These are phyloP conservation scores for Reinhardtius hippoglossoides DNA, from an alignment of 2,113 vertebrate species.

Conservation along the genomic window DNA sequence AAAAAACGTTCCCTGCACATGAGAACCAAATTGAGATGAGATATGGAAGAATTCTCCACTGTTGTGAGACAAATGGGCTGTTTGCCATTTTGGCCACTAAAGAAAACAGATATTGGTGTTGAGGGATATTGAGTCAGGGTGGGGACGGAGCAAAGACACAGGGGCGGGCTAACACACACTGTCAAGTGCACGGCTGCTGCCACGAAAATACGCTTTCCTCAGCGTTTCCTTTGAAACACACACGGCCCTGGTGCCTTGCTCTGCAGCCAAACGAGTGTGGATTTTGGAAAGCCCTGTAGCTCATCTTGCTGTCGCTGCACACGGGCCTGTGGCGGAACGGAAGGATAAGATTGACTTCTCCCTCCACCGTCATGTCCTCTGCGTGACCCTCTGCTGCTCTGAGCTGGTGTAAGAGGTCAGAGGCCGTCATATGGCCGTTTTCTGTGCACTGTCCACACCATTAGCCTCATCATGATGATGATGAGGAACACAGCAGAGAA, in stretches of 20 bases:
- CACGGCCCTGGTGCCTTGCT: slow-evolving; percentile 65
- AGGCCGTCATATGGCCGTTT: slow-evolving; percentile 28
- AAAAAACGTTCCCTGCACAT: slow-evolving; percentile 19
- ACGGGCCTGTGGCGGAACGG: slow-evolving; percentile 58
- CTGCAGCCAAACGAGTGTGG: slow-evolving; percentile 72
- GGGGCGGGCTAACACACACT: slow-evolving; percentile 49
- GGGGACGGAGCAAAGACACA: slow-evolving; percentile 55
- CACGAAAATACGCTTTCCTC: slow-evolving; percentile 69
- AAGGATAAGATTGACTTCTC: slow-evolving; percentile 74
- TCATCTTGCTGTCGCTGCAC: slow-evolving; percentile 75
- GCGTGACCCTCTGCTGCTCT: slow-evolving; percentile 58
- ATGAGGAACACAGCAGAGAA: background rate
- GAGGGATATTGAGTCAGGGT: slow-evolving; percentile 49
- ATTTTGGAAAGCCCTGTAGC: slow-evolving; percentile 74
- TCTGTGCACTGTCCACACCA: slow-evolving; percentile 45
- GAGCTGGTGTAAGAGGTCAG: slow-evolving; percentile 64
- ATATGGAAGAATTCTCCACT: slow-evolving; percentile 9
- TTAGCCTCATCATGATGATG: background rate
- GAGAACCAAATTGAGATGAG: slow-evolving; percentile 34
- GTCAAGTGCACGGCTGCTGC: slow-evolving; percentile 69
- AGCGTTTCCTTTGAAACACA: slow-evolving; percentile 76
- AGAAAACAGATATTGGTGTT: slow-evolving; percentile 60
- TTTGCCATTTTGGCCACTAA: slow-evolving; percentile 49
- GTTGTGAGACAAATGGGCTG: slow-evolving; percentile 40
- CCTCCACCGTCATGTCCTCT: slow-evolving; percentile 67